Evolutionary conservation across 2,113 vertebrate genomes (phyloP).

Genomic region (Cyanoliseus patagonus): DNA sequence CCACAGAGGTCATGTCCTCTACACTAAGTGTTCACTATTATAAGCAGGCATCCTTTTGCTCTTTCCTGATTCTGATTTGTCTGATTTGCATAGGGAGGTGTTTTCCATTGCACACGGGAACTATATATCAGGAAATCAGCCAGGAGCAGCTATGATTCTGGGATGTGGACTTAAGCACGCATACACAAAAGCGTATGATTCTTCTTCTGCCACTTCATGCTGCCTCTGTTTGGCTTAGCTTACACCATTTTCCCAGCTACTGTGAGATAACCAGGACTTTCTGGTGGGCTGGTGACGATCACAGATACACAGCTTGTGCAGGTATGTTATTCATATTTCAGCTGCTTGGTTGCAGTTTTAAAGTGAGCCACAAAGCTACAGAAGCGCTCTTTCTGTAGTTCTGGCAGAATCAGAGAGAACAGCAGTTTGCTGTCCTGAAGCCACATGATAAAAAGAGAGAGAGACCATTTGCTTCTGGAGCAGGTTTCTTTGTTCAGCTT

Average conservation of each 20-base stretch:
- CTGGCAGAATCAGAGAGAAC: conserved; percentile 17
- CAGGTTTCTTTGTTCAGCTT: neutral
- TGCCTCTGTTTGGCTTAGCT: neutral
- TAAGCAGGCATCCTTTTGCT: neutral
- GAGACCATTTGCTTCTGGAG: neutral
- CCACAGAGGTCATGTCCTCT: neutral
- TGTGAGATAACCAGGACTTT: neutral
- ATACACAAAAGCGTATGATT: neutral
- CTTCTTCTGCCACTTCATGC: neutral
- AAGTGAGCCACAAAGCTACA: neutral
- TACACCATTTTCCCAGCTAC: neutral
- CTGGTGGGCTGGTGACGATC: neutral
- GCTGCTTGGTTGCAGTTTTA: neutral
- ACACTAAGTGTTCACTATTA: neutral
- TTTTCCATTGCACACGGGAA: neutral
- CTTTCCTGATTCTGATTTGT: neutral
- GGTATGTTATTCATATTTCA: neutral
- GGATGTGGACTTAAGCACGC: neutral
- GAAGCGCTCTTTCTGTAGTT: conserved; percentile 17
- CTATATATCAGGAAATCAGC: neutral
- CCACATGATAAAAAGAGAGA: neutral
- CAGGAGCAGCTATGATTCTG: neutral
- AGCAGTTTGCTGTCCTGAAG: conserved; percentile 5
- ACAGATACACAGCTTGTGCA: neutral
- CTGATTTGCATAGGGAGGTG: neutral